A percentile compares a stretch with the other conserved stretches of the same genome.
Evolutionary conservation across 1,140 invertebrate species (phyloP).

Genomic region (Oryzaephilus surinamensis): DNA sequence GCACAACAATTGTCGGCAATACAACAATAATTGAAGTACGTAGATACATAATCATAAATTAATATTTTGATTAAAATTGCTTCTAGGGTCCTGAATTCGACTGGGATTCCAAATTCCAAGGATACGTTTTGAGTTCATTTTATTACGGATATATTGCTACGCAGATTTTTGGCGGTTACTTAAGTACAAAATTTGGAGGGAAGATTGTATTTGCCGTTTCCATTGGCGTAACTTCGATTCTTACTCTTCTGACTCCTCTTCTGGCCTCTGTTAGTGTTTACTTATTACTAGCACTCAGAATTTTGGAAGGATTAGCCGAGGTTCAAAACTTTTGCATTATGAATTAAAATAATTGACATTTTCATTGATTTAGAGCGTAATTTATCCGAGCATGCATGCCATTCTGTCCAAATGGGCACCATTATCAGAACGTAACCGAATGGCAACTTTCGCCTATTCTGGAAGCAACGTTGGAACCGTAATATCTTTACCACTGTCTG

Average conservation of each 20-base stretch:
- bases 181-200: conserved; percentile 44
- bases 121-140: conserved; percentile 73
- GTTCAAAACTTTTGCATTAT: no score
- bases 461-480: conserved; percentile 75
- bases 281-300: conserved; percentile 59
- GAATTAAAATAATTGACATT: no score
- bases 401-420: conserved; percentile 87
- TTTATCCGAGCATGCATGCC: conserved; percentile 79
- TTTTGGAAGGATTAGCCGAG: conserved; percentile 81
- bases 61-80: not conserved
- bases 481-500: conserved; percentile 65
- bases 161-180: conserved; percentile 48
- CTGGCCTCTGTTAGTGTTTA: conserved; percentile 59
- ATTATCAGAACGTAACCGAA: conserved; percentile 60
- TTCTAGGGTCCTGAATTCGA: conserved; percentile 49
- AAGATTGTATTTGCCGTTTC: conserved; percentile 64
- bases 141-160: conserved; percentile 72
- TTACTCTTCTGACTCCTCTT: conserved; percentile 72
- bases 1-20: conserved; percentile 43
- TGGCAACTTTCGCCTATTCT: conserved; percentile 70
- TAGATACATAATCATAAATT: conserved; percentile 4
- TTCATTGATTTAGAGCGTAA: no score
- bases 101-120: conserved; percentile 68
- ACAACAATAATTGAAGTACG: conserved; percentile 44
- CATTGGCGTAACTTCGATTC: conserved; percentile 63